These are phyloP conservation scores for Eugnorisma glareosa DNA, from an alignment of 2,888 invertebrate species.

Conservation along the genomic window DNA sequence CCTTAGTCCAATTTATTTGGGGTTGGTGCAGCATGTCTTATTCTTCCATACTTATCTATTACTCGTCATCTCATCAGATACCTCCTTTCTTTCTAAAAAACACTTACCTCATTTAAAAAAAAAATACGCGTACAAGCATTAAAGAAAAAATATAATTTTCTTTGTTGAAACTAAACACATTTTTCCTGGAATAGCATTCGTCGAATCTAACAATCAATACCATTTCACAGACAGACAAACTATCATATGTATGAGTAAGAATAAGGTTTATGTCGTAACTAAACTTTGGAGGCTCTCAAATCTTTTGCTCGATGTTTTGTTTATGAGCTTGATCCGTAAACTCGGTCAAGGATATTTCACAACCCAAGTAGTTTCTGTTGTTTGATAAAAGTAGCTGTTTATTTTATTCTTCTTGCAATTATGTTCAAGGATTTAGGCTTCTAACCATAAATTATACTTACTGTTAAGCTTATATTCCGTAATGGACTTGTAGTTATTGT, in stretches of 20 bases:
- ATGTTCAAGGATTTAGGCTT: neutral
- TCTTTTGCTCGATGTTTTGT: slow-evolving; percentile 59
- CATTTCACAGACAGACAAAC: neutral
- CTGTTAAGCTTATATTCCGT: neutral
- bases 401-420: too few relatives aligned
- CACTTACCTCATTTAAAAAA: neutral
- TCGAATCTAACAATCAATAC: neutral
- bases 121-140: neutral
- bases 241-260: neutral
- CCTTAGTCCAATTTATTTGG: too few relatives aligned
- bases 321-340: slow-evolving; percentile 43
- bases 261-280: slow-evolving; percentile 29
- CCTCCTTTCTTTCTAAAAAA: neutral
- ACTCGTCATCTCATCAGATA: too few relatives aligned
- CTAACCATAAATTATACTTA: neutral
- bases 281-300: slow-evolving; percentile 53
- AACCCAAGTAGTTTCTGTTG: slow-evolving; percentile 21
- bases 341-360: slow-evolving; percentile 48
- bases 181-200: neutral
- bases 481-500: neutral
- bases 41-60: too few relatives aligned
- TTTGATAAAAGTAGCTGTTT: slow-evolving; percentile 27
- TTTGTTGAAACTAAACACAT: neutral
- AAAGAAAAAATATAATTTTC: neutral
- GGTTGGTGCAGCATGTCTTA: too few relatives aligned